A percentile compares a stretch with the other conserved stretches of the same genome.
These are phyloP conservation scores for Piaya cayana DNA, from an alignment of 2,113 vertebrate species.

Conservation along the genomic window DNA sequence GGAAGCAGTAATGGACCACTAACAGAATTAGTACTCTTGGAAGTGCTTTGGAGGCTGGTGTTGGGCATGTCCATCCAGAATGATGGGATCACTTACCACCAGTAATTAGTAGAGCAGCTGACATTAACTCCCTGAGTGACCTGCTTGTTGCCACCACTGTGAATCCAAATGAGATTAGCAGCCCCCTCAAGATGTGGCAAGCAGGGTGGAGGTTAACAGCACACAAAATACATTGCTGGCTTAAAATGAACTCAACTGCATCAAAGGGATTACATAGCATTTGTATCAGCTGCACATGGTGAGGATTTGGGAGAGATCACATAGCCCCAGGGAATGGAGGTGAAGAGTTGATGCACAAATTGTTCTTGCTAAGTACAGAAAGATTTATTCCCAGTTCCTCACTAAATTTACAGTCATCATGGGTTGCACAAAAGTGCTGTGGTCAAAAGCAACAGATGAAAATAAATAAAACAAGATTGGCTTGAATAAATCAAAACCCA, in stretches of 20 bases:
- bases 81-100: conserved; percentile 50
- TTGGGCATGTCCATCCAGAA: neutral
- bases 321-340: neutral
- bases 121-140: conserved; percentile 21
- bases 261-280: neutral
- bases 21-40: conserved; percentile 46
- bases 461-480: neutral
- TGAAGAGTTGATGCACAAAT: neutral
- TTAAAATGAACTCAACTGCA: neutral
- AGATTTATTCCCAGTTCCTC: neutral
- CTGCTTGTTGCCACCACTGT: conserved; percentile 34
- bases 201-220: neutral
- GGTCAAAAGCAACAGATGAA: neutral
- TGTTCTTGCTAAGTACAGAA: neutral
- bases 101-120: conserved; percentile 46
- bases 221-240: neutral
- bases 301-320: neutral
- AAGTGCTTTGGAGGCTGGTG: conserved; percentile 29
- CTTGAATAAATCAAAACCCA: neutral
- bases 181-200: conserved; percentile 25
- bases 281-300: neutral
- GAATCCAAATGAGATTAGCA: conserved; percentile 54
- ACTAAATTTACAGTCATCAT: neutral
- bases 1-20: conserved; percentile 41
- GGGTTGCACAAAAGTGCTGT: neutral